Evolutionary conservation across 2,113 vertebrate species (phyloP).

Genomic region (Rhinopomastus cyanomelas): DNA sequence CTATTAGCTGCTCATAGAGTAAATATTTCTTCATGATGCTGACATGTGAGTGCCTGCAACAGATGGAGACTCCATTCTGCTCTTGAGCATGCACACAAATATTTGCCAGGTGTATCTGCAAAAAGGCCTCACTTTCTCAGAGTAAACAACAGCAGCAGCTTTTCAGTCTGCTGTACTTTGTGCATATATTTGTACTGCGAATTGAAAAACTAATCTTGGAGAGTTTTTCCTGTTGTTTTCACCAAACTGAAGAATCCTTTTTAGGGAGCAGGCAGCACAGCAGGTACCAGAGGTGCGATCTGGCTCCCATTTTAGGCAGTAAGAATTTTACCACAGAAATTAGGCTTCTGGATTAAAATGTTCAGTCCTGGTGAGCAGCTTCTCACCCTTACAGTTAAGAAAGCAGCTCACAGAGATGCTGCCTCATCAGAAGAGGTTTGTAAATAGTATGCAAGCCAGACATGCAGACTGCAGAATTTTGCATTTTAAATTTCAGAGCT

Average conservation of each 20-base stretch:
- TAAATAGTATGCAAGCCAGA: not conserved
- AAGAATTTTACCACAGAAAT: not conserved
- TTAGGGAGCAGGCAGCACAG: accelerated
- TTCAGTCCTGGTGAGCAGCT: not conserved
- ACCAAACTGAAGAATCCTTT: not conserved
- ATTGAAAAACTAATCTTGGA: not conserved
- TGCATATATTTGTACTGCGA: not conserved
- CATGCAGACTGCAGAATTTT: not conserved
- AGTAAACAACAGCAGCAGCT: not conserved
- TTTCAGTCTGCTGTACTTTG: not conserved
- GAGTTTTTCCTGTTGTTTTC: not conserved
- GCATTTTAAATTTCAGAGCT: not conserved
- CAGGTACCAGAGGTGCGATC: not conserved
- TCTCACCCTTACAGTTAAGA: not conserved
- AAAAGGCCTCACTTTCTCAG: not conserved
- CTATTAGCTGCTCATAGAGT: not conserved
- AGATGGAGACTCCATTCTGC: not conserved
- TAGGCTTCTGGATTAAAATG: not conserved
- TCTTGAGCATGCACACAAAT: not conserved
- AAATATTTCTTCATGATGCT: slow-evolving; percentile 30
- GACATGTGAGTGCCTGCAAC: slow-evolving; percentile 9
- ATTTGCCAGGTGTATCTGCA: not conserved
- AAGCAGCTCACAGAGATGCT: not conserved
- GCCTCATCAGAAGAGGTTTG: not conserved
- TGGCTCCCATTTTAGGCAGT: not conserved